Evolutionary conservation across 2,888 invertebrate genomes (phyloP), one percentile per base, ranked within the genome.

Genomic region (Muschampia plurimacula): DNA sequence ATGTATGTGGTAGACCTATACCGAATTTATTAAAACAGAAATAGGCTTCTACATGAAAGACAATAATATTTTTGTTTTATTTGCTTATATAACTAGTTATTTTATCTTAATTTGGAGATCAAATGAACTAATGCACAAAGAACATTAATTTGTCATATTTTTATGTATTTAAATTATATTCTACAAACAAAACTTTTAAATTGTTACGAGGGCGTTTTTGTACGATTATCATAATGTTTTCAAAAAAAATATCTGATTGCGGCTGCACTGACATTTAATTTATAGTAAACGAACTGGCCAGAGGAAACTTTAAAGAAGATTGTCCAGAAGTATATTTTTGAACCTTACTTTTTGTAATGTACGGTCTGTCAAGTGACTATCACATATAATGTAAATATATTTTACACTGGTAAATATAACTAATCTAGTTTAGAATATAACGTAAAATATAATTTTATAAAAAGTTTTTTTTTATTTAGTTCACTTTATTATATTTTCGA

Each of bases 371-470:
- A 71, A 36, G 57, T 71, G 15, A 72, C 71, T 70, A 63, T 41
- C 39, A 74, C 67, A 77, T 64, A 32, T 22, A 75, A 63, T 80
- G 78, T 80, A 80, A 79, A 79, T 79, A 78, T 77, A 74, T 75
- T 72, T 73, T 73, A 74, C 66, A 73, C 74, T 63, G 76, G 70
- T 77, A 79, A 76, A 68, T 49, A 5, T 22, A 63, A 63, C 67
- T 65, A 63, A 72, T 52, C 75, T 80, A 77, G 77, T 75, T 74
- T 76, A 76, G 72, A 75, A 75, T 76, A 76, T 76, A 77, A 77
- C 74, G 76, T 79, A 77, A 77, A 80, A 79, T 79, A 78, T 80
- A 79, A 79, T 78, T 81, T 78, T 81, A 79, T 77, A 77, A 77
- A 78, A 75, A 75, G 36, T 52, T 66, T n/a, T 9, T 46, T 66